A percentile compares a stretch with the other conserved stretches of the same genome.
These are phyloP conservation scores for Idaea straminata DNA, from an alignment of 2,888 invertebrate species.

Conservation along the genomic window DNA sequence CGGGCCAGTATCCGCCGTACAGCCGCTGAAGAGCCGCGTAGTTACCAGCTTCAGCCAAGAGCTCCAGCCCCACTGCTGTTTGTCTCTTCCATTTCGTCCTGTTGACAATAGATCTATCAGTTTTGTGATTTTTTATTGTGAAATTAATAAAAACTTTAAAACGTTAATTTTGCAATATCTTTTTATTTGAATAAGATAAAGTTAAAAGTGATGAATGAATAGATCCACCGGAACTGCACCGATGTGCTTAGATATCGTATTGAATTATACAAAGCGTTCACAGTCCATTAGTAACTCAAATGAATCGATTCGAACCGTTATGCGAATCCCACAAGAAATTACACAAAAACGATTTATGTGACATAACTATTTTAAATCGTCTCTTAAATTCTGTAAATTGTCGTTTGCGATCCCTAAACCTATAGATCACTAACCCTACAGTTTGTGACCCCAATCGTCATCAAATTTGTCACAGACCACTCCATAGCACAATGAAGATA, in stretches of 20 bases:
- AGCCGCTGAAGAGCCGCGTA: slow-evolving; percentile 98
- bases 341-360: slow-evolving; percentile 63
- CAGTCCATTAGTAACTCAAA: slow-evolving; percentile 56
- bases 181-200: background rate
- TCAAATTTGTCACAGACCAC: slow-evolving; percentile 80
- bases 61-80: slow-evolving; percentile 97
- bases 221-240: slow-evolving; percentile 8
- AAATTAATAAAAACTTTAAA: background rate
- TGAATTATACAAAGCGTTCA: slow-evolving; percentile 48
- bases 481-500: slow-evolving; percentile 68
- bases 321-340: slow-evolving; percentile 58
- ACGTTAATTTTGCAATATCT: background rate
- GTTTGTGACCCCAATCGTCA: slow-evolving; percentile 72
- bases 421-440: slow-evolving; percentile 69
- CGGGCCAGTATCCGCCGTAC: slow-evolving; percentile 89
- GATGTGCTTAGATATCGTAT: slow-evolving; percentile 20
- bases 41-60: slow-evolving; percentile 98
- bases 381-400: slow-evolving; percentile 72
- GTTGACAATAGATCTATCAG: slow-evolving; percentile 37
- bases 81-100: slow-evolving; percentile 99
- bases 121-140: background rate
- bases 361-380: slow-evolving; percentile 70
- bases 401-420: slow-evolving; percentile 62
- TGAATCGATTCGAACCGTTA: slow-evolving; percentile 45
- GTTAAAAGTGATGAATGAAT: background rate